These are phyloP conservation scores for Etia nguti DNA, from an alignment of 2,113 vertebrate species.

Conservation along the genomic window DNA sequence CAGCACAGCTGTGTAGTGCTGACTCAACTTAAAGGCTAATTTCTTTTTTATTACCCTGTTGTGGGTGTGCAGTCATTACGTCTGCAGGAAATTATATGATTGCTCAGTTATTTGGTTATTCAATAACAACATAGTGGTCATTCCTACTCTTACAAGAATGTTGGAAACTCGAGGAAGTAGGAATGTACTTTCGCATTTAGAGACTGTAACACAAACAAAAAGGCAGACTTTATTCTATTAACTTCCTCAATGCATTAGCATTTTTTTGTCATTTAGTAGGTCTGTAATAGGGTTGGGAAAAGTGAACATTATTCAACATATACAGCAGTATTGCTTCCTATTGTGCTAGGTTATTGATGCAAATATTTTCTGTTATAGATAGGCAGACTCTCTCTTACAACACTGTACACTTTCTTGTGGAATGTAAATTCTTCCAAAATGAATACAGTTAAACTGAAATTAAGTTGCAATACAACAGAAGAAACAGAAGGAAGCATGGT, in stretches of 20 bases:
- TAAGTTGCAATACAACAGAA: background rate
- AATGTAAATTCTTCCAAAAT: background rate
- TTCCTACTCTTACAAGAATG: background rate
- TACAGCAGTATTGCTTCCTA: background rate
- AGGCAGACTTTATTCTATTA: background rate
- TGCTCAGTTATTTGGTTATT: background rate
- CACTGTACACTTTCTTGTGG: background rate
- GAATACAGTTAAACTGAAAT: background rate
- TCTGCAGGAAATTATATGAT: background rate
- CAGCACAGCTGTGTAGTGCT: background rate
- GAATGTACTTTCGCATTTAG: background rate
- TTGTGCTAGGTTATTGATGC: background rate
- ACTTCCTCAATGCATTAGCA: background rate
- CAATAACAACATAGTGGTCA: background rate
- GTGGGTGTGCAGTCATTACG: background rate
- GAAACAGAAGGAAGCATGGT: background rate
- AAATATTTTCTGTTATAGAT: background rate
- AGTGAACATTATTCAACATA: background rate
- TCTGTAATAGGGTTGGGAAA: background rate
- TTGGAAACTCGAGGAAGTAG: background rate
- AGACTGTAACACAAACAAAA: background rate
- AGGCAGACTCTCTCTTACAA: background rate
- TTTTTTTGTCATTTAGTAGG: background rate
- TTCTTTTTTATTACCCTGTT: background rate
- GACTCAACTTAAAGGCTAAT: constrained; percentile 14